These are phyloP conservation scores for Sialia sialis DNA, from an alignment of 2,113 vertebrate species.

Conservation along the genomic window DNA sequence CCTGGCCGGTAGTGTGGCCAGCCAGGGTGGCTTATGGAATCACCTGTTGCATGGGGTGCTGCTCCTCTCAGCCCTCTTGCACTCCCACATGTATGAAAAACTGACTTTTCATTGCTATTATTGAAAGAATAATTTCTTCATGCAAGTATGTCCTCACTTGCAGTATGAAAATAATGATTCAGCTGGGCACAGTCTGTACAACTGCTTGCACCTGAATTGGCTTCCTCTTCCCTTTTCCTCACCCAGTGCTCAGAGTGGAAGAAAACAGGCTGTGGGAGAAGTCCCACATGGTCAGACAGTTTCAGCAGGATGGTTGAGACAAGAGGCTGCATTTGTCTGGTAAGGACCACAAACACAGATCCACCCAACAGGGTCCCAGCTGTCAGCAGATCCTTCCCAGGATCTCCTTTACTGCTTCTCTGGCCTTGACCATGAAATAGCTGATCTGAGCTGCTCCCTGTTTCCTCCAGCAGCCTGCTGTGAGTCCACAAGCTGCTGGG, in stretches of 20 bases:
- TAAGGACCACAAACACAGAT: not conserved
- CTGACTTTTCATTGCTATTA: not conserved
- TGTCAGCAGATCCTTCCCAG: not conserved
- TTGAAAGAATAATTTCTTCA: not conserved
- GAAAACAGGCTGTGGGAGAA: not conserved
- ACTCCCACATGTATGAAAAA: not conserved
- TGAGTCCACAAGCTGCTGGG: not conserved
- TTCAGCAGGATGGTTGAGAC: not conserved
- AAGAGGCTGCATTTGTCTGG: not conserved
- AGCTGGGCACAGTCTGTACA: not conserved
- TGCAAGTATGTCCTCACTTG: not conserved
- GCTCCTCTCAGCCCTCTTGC: not conserved
- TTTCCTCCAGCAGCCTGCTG: not conserved
- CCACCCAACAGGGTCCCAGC: fast-evolving
- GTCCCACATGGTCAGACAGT: fast-evolving
- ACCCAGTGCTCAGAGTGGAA: not conserved
- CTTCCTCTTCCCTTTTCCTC: not conserved
- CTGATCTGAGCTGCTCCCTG: not conserved
- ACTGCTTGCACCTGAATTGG: not conserved
- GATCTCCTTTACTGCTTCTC: not conserved
- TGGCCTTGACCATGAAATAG: not conserved
- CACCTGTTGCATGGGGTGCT: conserved; percentile 40
- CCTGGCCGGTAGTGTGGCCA: not conserved
- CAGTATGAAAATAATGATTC: not conserved
- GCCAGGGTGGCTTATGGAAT: not conserved